A percentile compares a stretch with the other conserved stretches of the same genome.
Conservation (phyloP, 2,888 invertebrate species). For the Drosophila rellima region DNA sequence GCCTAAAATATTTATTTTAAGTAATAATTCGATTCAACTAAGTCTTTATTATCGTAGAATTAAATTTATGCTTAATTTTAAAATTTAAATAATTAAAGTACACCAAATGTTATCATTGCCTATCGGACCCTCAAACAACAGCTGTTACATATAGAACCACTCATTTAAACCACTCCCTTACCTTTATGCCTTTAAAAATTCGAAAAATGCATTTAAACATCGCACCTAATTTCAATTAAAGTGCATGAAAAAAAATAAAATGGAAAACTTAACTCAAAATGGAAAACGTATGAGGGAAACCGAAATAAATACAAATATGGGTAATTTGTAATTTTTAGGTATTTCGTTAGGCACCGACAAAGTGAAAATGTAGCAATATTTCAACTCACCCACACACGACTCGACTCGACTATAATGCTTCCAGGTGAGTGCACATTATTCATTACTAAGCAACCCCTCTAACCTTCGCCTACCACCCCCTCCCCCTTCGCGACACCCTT, state of each 20-base stretch:
- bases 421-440: conserved; percentile 80
- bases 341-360: conserved; percentile 43
- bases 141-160: conserved; percentile 22
- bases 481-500: conserved; percentile 10
- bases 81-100: too few species aligned
- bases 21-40: too few species aligned
- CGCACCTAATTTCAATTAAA: conserved; percentile 76
- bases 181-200: too few species aligned
- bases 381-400: conserved; percentile 40
- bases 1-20: too few species aligned
- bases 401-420: conserved; percentile 47
- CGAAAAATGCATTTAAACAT: conserved; percentile 68
- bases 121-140: conserved; percentile 21
- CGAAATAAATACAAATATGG: conserved; percentile 57
- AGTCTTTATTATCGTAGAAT: too few species aligned
- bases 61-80: too few species aligned
- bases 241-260: neutral
- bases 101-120: conserved; percentile 15
- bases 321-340: conserved; percentile 62
- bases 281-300: conserved; percentile 9
- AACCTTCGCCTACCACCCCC: neutral
- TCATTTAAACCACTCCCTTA: conserved; percentile 23
- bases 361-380: conserved; percentile 65
- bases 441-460: conserved; percentile 62
- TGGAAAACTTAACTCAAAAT: conserved; percentile 15